Evolutionary conservation across 2,113 vertebrate genomes (phyloP), one percentile per base, ranked within the genome.

Genomic region (Thryonomys swinderianus): DNA sequence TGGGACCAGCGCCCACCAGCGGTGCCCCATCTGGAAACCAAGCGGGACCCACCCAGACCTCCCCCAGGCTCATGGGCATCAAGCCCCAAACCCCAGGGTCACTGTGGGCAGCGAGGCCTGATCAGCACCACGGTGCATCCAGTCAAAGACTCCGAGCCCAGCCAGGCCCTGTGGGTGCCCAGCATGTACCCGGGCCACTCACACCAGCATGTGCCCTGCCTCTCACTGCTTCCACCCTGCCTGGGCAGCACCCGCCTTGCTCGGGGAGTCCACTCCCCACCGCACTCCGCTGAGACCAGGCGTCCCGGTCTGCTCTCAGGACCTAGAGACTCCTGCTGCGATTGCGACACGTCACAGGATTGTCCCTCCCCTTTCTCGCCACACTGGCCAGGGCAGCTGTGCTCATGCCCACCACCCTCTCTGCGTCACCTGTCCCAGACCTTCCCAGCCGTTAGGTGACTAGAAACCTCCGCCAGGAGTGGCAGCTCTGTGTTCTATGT

Each of bases 81-180:
- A 48, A 59, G 1, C 37, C 32, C n/a, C 32, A 23, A 5, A 21
- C 0, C 0, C 1, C 21, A 0, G 45, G 1, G 53, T 9, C 37
- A 0, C 10, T 14, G 8, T 11, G 1, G 1, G 7, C 0, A 5
- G 10, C 7, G 2, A 13, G 45, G 57, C 69, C 16, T 1, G 37
- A 34, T 85, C 48, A 66, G 32, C 7, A 6, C 37, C 37, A 5
- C 4, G 1, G 12, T 30, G 32, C 57, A 0, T 30, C 3, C 2
- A 3, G 5, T 17, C 0, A 0, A 23, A 48, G 7, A 21, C 17
- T 45, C 4, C 66, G 12, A 30, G 25, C 1, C 32, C 0, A 0
- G 32, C 9, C 1, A 9, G 17, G 61, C 57, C 5, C 0, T 0
- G 2, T 5, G 55, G 66, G 61, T 2, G 4, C 14, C 37, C 6